Percentiles rank a stretch among this genome's conserved stretches.
Conservation (phyloP, 2,888 invertebrate species). For the Aspidiotus destructor region DNA sequence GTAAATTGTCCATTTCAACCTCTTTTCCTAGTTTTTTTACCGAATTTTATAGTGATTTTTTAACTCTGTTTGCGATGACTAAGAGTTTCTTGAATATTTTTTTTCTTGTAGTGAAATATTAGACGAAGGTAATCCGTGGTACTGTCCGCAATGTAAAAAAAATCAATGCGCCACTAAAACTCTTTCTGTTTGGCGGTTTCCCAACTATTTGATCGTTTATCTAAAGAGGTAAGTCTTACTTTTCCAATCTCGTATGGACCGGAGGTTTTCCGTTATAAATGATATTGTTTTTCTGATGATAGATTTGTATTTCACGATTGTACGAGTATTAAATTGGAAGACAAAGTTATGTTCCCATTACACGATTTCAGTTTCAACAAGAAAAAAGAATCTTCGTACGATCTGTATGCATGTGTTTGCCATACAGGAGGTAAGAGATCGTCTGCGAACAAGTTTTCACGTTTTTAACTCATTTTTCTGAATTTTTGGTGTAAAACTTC, state of each 20-base stretch:
- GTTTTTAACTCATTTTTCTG: too few species aligned
- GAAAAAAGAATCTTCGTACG: constrained; percentile 44
- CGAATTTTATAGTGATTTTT: not conserved
- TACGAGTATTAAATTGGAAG: constrained; percentile 53
- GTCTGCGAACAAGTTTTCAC: too few species aligned
- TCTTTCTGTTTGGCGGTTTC: constrained; percentile 54
- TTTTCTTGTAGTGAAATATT: constrained; percentile 49
- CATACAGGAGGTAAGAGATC: constrained; percentile 51
- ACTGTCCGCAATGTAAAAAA: constrained; percentile 51
- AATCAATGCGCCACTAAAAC: constrained; percentile 56
- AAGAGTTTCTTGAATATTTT: constrained; percentile 14
- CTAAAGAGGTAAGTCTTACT: constrained; percentile 46
- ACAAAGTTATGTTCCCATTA: constrained; percentile 52
- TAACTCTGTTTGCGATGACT: not conserved
- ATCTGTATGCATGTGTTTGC: constrained; percentile 54
- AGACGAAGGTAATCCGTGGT: constrained; percentile 58
- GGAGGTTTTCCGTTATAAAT: not conserved
- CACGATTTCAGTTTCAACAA: constrained; percentile 37
- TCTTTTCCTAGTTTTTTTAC: not conserved
- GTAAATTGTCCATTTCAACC: constrained; percentile 39
- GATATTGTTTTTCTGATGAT: constrained; percentile 35
- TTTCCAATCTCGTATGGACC: constrained; percentile 4
- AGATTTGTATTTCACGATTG: constrained; percentile 56
- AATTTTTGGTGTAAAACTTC: not conserved
- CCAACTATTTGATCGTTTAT: constrained; percentile 54